Evolutionary conservation across 2,797 vertebrate genomes (phyloP), one percentile per base, ranked within the genome.

Genomic region (Denticeps clupeoides): DNA sequence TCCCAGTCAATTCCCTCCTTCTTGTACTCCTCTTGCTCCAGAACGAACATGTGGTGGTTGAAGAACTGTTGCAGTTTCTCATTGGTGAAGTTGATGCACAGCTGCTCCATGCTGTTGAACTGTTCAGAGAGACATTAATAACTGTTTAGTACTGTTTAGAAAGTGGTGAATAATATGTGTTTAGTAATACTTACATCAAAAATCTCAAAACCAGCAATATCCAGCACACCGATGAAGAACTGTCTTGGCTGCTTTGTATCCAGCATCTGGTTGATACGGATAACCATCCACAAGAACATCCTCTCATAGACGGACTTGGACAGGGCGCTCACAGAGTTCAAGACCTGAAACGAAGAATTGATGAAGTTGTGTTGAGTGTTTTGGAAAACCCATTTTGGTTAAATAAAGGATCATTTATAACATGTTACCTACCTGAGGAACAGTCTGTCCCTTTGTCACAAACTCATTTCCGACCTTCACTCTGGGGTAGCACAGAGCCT

Each of bases 221-320:
- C 90, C 76, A 93, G 68, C 16, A 94, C 91, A 52, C 91, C 89
- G 45, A 93, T 94, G 64, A 79, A 94, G 68, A 60, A 83, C 53
- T 93, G 86, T 48, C 91, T 85, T 44, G 84, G 53, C 47, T 91
- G 87, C 63, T 91, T 94, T 0, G 91, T 94, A 62, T 93, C 90
- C 76, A 93, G 67, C 73, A 89, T 88, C 49, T 92, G 84, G 40
- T 94, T 94, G 73, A 94, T 93, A 3, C 88, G 86, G 49, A 90
- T 3, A 53, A 94, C 90, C 90, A 94, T 94, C 90, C 90, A 93
- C 74, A 92, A 63, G 79, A 94, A 94, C 87, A 94, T 90, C 63
- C 77, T 91, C 60, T 93, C 90, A 47, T 89, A 94, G 56, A 91
- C 64, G 1, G 89, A 81, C 44, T 91, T 93, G 42, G 77, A 79